Percentiles rank a stretch among this genome's conserved stretches.
These are phyloP conservation scores for Oreonectes daqikongensis DNA, from an alignment of 2,797 vertebrate species.

Conservation along the genomic window DNA sequence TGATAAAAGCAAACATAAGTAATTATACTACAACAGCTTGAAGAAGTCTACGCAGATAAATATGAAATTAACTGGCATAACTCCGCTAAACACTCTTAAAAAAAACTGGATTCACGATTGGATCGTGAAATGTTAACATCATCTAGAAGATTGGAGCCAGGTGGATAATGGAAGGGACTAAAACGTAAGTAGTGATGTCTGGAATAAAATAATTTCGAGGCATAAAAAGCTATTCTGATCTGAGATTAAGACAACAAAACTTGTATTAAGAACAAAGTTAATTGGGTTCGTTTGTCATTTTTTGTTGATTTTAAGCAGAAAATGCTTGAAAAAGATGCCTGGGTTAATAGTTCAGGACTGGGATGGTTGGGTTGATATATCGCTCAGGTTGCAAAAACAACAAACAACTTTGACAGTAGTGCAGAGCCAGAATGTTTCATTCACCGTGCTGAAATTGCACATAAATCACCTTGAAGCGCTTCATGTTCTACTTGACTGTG, in stretches of 20 bases:
- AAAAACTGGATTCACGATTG: no score
- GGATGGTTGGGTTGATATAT: constrained; percentile 50
- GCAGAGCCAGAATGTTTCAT: constrained; percentile 44
- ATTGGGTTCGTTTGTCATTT: constrained; percentile 14
- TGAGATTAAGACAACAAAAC: neutral
- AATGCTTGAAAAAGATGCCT: constrained; percentile 32
- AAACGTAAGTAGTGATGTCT: neutral
- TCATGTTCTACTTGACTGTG: constrained; percentile 51
- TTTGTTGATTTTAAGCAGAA: constrained; percentile 17
- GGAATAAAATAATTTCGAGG: neutral
- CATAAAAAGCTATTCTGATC: neutral
- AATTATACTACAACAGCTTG: neutral
- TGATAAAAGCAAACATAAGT: constrained; percentile 1
- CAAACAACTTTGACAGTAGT: constrained; percentile 54
- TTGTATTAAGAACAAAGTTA: neutral
- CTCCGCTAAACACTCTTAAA: no score
- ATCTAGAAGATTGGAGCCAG: neutral
- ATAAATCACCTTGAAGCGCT: constrained; percentile 41
- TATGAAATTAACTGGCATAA: no score
- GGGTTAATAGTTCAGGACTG: constrained; percentile 47
- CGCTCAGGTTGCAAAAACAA: constrained; percentile 53
- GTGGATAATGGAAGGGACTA: neutral
- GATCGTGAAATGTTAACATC: no score
- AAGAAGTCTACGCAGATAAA: neutral
- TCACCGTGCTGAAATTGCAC: constrained; percentile 42